Percentiles rank a stretch among this genome's conserved stretches.
phyloP scores from a whole-genome alignment of 2,888 invertebrate genomes.

The Drosophila austrosaltans region DNA sequence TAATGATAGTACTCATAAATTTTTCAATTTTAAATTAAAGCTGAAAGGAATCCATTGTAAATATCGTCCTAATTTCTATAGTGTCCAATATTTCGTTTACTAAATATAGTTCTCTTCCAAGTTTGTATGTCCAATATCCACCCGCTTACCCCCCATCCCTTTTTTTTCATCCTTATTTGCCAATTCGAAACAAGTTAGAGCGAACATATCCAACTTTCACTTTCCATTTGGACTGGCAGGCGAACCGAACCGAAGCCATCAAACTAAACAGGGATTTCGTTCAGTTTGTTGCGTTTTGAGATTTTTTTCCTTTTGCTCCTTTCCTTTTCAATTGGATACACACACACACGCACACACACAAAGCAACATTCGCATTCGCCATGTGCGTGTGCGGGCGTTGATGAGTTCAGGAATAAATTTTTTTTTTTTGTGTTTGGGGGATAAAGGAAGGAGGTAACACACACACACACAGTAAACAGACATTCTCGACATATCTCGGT shows the following conservation, averaged over 20 bases:
- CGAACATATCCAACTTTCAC: conserved; percentile 26
- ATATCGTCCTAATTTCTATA: too few relatives aligned
- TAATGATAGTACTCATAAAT: too few relatives aligned
- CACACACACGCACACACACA: conserved; percentile 41
- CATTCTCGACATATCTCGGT: conserved; percentile 7
- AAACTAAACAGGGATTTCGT: conserved; percentile 70
- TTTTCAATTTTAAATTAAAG: too few relatives aligned
- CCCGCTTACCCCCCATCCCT: neutral
- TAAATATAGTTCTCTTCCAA: neutral
- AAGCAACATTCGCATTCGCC: conserved; percentile 23
- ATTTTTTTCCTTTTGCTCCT: conserved; percentile 41
- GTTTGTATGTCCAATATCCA: neutral
- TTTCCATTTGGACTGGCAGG: conserved; percentile 45
- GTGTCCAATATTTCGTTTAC: neutral
- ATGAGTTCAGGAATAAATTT: conserved; percentile 50
- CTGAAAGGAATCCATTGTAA: too few relatives aligned
- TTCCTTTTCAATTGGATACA: conserved; percentile 64
- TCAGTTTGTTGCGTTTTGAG: conserved; percentile 74
- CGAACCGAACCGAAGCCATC: conserved; percentile 48
- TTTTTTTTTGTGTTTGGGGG: conserved; percentile 16
- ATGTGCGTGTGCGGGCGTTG: conserved; percentile 36
- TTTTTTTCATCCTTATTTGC: neutral
- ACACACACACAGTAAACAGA: neutral
- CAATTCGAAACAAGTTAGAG: conserved; percentile 9
- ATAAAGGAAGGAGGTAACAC: conserved; percentile 21